Conservation (phyloP, 2,888 invertebrate genomes). For the Mycogona germanica region DNA sequence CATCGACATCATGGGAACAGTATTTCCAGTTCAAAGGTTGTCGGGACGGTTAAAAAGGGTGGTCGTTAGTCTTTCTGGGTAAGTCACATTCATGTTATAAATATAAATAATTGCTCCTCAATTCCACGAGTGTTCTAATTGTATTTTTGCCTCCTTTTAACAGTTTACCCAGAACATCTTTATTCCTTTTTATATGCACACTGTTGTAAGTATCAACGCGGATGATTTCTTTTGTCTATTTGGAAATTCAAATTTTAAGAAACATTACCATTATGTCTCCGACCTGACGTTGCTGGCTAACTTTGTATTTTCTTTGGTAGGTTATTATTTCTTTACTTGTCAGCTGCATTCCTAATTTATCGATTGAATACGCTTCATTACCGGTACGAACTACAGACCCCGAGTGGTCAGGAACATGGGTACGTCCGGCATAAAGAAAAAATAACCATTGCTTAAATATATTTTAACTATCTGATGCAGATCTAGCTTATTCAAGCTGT, state of each 20-base stretch:
- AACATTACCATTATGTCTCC: too few relatives aligned
- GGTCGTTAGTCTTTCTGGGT: slow-evolving; percentile 4
- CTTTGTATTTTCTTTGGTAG: slow-evolving; percentile 22
- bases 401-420: background rate
- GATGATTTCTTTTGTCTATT: background rate
- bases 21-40: slow-evolving; percentile 7
- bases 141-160: slow-evolving; percentile 30
- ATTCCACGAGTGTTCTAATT: slow-evolving; percentile 24
- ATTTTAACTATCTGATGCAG: background rate
- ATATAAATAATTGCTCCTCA: background rate
- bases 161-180: slow-evolving; percentile 39
- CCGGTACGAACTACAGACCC: slow-evolving; percentile 22
- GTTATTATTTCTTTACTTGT: slow-evolving; percentile 43
- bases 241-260: background rate
- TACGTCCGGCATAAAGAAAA: too few relatives aligned
- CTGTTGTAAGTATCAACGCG: slow-evolving; percentile 35
- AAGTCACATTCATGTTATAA: background rate
- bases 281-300: too few relatives aligned
- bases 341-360: slow-evolving; percentile 45
- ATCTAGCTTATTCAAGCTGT: background rate
- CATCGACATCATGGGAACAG: background rate
- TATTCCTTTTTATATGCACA: slow-evolving; percentile 43
- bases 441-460: too few relatives aligned
- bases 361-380: slow-evolving; percentile 41
- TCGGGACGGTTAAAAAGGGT: background rate